These are phyloP conservation scores for Cryptus viduatorius DNA, from an alignment of 2,888 invertebrate species.

Conservation along the genomic window DNA sequence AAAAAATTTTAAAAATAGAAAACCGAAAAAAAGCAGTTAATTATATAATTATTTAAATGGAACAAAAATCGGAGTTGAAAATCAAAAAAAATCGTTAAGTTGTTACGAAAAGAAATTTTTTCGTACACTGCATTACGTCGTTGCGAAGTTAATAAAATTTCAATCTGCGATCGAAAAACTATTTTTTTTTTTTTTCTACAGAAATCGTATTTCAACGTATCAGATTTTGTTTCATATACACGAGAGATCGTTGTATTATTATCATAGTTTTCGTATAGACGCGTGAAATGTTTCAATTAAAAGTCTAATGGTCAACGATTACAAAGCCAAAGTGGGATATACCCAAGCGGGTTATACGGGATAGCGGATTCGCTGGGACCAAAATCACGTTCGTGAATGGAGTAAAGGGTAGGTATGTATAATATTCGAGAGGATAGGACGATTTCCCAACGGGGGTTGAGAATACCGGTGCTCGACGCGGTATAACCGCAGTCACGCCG, in stretches of 20 bases:
- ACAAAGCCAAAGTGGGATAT: slow-evolving; percentile 52
- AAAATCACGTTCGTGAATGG: slow-evolving; percentile 54
- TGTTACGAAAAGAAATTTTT: too few relatives aligned
- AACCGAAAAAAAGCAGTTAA: too few relatives aligned
- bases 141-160: too few relatives aligned
- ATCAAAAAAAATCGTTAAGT: not conserved
- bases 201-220: not conserved
- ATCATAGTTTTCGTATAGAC: slow-evolving; percentile 13
- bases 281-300: slow-evolving; percentile 57
- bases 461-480: slow-evolving; percentile 31
- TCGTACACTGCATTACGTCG: too few relatives aligned
- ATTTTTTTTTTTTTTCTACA: too few relatives aligned
- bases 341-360: slow-evolving; percentile 45
- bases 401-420: slow-evolving; percentile 46
- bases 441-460: slow-evolving; percentile 61
- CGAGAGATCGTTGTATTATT: slow-evolving; percentile 23
- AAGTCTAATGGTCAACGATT: slow-evolving; percentile 61
- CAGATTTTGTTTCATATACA: not conserved
- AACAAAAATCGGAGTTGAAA: too few relatives aligned
- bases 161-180: too few relatives aligned
- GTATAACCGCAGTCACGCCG: slow-evolving; percentile 63
- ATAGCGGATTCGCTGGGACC: slow-evolving; percentile 42
- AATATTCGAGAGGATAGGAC: slow-evolving; percentile 55
- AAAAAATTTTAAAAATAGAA: not conserved
- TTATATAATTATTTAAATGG: too few relatives aligned